Percentiles rank a stretch among this genome's conserved stretches.
These are phyloP conservation scores for Brachyalestes nurse DNA, from an alignment of 2,797 vertebrate species.

Conservation along the genomic window DNA sequence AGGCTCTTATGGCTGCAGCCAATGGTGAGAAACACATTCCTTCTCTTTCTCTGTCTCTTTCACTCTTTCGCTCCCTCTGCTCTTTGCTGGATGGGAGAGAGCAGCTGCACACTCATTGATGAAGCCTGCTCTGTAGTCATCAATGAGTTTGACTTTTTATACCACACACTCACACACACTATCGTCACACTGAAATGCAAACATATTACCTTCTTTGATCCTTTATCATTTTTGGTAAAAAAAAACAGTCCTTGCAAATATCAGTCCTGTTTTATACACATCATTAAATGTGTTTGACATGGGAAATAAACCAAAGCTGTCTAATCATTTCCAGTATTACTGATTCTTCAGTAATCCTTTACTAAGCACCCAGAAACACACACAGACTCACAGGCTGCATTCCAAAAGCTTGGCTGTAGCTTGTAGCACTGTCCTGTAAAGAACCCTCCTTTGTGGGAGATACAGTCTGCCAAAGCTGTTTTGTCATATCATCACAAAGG, in stretches of 20 bases:
- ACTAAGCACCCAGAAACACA: background rate
- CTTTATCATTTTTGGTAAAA: background rate
- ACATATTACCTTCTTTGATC: background rate
- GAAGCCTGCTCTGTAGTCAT: slow-evolving; percentile 52
- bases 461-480: too few species aligned
- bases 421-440: too few species aligned
- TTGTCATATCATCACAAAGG: too few species aligned
- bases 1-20: slow-evolving; percentile 96
- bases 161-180: slow-evolving; percentile 28
- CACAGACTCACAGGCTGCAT: background rate
- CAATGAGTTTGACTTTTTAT: slow-evolving; percentile 54
- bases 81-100: slow-evolving; percentile 33
- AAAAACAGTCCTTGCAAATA: background rate
- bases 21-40: slow-evolving; percentile 83
- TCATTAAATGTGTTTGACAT: too few species aligned
- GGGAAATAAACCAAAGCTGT: too few species aligned
- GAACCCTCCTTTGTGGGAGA: too few species aligned
- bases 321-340: too few species aligned
- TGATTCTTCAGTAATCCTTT: background rate
- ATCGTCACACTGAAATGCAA: background rate
- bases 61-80: background rate
- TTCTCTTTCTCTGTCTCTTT: background rate
- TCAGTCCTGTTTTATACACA: too few species aligned
- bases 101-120: slow-evolving; percentile 58
- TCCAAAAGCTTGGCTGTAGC: too few species aligned